phyloP scores from a whole-genome alignment of 2,888 invertebrate species.

The Leptura quadrifasciata region DNA sequence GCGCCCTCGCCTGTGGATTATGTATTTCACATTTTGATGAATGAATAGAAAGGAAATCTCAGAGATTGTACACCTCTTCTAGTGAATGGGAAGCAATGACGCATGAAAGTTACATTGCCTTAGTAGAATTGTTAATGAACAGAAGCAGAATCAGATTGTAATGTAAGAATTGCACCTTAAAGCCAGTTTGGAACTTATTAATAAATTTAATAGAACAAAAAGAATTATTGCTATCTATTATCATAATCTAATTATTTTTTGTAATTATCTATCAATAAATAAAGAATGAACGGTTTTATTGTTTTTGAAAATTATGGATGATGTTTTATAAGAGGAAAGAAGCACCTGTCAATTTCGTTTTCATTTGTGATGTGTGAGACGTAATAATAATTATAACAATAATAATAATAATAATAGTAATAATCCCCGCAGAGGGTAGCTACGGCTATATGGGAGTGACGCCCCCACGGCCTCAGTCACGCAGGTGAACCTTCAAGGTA shows the following conservation, averaged over 20 bases:
- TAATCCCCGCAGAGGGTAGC: too few species aligned
- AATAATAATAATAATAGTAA: too few species aligned
- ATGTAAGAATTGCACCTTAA: background rate
- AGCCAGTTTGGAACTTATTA: background rate
- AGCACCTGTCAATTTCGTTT: too few species aligned
- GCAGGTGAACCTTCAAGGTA: too few species aligned
- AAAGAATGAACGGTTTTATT: background rate
- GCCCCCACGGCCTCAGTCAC: too few species aligned
- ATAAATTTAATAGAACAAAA: background rate
- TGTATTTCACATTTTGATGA: conserved; percentile 55
- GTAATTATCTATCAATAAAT: background rate
- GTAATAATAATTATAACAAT: too few species aligned
- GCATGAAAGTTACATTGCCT: conserved; percentile 34
- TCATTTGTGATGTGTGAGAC: too few species aligned
- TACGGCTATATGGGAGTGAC: too few species aligned
- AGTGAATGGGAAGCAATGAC: conserved; percentile 42
- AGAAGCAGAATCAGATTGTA: background rate
- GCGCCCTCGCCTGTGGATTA: conserved; percentile 47
- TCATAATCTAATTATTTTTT: background rate
- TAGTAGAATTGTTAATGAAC: conserved; percentile 37
- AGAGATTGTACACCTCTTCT: conserved; percentile 40
- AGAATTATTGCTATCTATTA: background rate
- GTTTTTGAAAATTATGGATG: too few species aligned
- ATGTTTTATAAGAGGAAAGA: too few species aligned
- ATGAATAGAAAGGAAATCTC: conserved; percentile 50